phyloP scores from a whole-genome alignment of 2,797 vertebrate species.

The Allobates femoralis region DNA sequence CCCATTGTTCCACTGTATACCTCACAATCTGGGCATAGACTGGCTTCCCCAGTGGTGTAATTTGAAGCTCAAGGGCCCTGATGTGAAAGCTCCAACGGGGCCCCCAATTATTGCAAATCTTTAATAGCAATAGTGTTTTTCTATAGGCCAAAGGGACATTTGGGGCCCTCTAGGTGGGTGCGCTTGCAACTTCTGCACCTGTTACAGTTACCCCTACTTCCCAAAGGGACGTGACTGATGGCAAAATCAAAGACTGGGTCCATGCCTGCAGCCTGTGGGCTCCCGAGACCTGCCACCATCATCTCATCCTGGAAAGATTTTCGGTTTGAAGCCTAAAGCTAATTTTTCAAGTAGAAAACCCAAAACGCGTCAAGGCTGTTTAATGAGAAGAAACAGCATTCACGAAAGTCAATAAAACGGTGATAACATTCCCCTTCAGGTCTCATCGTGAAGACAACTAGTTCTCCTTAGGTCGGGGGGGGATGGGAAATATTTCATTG shows the following conservation, averaged over 20 bases:
- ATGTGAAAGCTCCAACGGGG: too few relatives aligned
- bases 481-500: not conserved
- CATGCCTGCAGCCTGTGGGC: not conserved
- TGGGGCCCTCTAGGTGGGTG: too few relatives aligned
- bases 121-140: too few relatives aligned
- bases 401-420: not conserved
- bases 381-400: not conserved
- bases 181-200: too few relatives aligned
- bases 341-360: not conserved
- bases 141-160: too few relatives aligned
- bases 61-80: too few relatives aligned
- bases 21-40: too few relatives aligned
- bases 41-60: too few relatives aligned
- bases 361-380: not conserved
- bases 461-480: not conserved
- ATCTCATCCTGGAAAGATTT: not conserved
- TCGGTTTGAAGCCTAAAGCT: not conserved
- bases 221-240: too few relatives aligned
- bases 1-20: too few relatives aligned
- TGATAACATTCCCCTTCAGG: not conserved
- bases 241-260: not conserved
- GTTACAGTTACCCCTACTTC: too few relatives aligned
- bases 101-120: too few relatives aligned
- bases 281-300: not conserved
- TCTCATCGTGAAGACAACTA: conserved; percentile 7